Percentiles rank a stretch among this genome's conserved stretches.
Evolutionary conservation across 2,797 vertebrate species (phyloP).

Genomic region (Lacerta agilis): DNA sequence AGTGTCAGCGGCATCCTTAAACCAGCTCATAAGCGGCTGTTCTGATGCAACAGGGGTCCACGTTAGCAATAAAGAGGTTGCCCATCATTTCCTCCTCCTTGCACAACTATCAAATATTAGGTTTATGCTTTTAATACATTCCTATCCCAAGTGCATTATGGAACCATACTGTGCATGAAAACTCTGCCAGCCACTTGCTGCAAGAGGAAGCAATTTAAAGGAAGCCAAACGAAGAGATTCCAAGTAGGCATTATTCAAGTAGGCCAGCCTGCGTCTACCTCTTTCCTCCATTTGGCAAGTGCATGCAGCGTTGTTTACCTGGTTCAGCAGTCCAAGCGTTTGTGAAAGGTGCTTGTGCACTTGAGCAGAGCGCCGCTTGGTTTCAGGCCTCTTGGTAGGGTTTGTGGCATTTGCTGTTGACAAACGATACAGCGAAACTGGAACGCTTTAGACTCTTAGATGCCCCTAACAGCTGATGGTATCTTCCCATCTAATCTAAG

Average conservation of each 20-base stretch:
- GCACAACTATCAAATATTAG: constrained; percentile 17
- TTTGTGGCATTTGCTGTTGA: constrained; percentile 1
- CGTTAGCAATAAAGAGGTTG: constrained; percentile 17
- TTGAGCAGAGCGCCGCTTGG: neutral
- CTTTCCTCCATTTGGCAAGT: constrained; percentile 18
- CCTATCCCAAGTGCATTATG: constrained; percentile 39
- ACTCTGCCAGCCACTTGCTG: constrained; percentile 24
- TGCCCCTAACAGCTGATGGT: constrained; percentile 54
- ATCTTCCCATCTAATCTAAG: neutral
- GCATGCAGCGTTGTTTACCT: neutral
- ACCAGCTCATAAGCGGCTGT: constrained; percentile 31
- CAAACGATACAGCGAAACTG: neutral
- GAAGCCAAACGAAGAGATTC: constrained; percentile 18
- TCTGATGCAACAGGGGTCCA: constrained; percentile 57
- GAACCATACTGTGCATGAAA: constrained; percentile 1
- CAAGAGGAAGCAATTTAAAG: constrained; percentile 10
- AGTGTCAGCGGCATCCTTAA: constrained; percentile 54
- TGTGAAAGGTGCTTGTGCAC: neutral
- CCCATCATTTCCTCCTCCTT: neutral
- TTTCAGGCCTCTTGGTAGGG: constrained; percentile 22
- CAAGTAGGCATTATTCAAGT: neutral
- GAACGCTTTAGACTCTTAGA: constrained; percentile 27
- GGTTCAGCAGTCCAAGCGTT: neutral
- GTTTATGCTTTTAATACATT: neutral
- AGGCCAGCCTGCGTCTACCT: constrained; percentile 49